Evolutionary conservation across 2,797 vertebrate species (phyloP), one percentile per base, ranked within the genome.

Genomic region (Gambelia wislizenii): DNA sequence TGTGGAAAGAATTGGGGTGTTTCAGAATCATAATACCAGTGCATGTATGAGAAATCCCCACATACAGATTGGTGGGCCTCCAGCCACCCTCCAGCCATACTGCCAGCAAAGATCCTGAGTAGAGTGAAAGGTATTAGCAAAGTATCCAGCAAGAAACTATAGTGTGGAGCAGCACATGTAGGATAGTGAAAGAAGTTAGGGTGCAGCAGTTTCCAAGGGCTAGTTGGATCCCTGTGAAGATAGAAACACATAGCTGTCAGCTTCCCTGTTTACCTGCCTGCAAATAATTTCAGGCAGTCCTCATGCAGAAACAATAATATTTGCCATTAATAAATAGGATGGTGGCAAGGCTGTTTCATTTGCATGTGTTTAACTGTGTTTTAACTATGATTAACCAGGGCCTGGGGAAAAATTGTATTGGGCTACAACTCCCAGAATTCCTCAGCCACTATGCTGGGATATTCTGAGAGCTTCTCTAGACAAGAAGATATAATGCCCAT

Each of bases 191-290:
- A 18, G 36, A 2, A 1, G 56, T 7, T 20, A 18, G 0, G 4
- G 0, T 13, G 25, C 4, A 12, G 59, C 13, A 59, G 56, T 59
- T 61, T 64, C n/a, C 36, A 22, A 36, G 36, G 16, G 47, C 59
- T 72, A 78, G 80, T 20, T 39, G 39, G 33, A 86, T 69, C 13
- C 69, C 79, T 86, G 89, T 39, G 33, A 30, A n/a, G 30, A 83
- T 42, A 54, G 56, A 82, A 16, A 59, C 18, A 42, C 9, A 54
- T 39, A 67, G 12, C 33, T 16, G 20, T 74, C 25, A 52, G 16
- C 10, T 78, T 36, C 6, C n/a, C 39, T 61, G 79, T 20, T 49
- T 4, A 22, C 16, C 7, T 44, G 36, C 18, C 7, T 33, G 64
- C 20, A 25, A 44, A 30, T 18, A 6, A 27, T 64, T 36, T 42